Evolutionary conservation across 2,888 invertebrate genomes (phyloP), one percentile per base, ranked within the genome.

Genomic region (Allacma fusca): DNA sequence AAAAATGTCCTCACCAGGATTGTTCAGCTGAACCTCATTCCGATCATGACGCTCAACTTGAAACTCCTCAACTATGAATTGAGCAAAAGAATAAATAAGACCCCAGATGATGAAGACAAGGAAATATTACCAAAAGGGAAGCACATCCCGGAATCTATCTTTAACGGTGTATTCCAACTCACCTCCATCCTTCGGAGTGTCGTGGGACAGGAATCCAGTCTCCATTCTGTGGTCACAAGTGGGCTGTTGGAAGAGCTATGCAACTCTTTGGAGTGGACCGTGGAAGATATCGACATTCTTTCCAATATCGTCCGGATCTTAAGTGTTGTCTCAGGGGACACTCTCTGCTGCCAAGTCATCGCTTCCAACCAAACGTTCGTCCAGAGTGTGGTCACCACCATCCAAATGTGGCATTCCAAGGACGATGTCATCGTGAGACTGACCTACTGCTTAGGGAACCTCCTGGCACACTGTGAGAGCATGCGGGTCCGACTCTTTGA

Each of bases 151-250:
- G 82, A 81, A 24, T 72, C 57, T 21, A 80, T 82, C 70, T 80
- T 80, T 70, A 83, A 83, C 64, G 83, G 80, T 29, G 80, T 78
- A 2, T 83, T 83, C 69, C 84, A 83, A 72, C 79, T 84, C 76
- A 84, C 84, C 43, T 84, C 84, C 59, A 84, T 84, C 78, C 76
- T 84, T 62, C 79, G 84, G 23, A 83, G 80, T 72, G 81, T 84
- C 1, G 83, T 84, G 7, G 84, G 84, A 12, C 80, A 83, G 68
- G 81, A 82, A 40, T 76, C 80, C 21, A 78, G 73, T 62, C 75
- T 84, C 19, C 70, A 68, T n/a, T 12, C 75, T n/a, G 83, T 83
- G 4, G 80, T 80, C 0, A 40, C 76, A 50, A 82, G 80, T 75
- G 83, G 84, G 13, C 81, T 83, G 23, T 67, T 84, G 23, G 80